Base-by-base conservation (phyloP, 2,888 invertebrate genomes). In the Thysanoteuthis rhombus region DNA sequence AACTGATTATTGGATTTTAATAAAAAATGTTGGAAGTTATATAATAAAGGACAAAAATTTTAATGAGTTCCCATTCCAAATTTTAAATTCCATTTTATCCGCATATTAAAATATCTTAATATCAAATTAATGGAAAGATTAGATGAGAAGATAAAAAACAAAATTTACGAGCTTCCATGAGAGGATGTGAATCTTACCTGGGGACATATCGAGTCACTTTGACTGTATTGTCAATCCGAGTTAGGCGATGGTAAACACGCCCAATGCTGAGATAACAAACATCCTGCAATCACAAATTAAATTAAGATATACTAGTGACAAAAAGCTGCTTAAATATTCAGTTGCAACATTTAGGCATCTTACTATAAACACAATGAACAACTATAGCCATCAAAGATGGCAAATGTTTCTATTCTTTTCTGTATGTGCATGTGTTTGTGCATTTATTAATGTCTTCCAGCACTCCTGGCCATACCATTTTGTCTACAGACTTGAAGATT, bases 131-230 rank as follows among this genome's bases (percentile, higher is more conserved):
- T 42, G 6, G 16, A 42, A n/a, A 75, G 6, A 75, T n/a, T n/a
- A n/a, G n/a, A 75, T 12, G n/a, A 42, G 42, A 10, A 42, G 75
- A 75, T 12, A 16, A 4, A 75, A 75, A 16, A 0, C 12, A 75
- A 36, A 16, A 75, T 36, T 25, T 75, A 19, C 2, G 4, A 36
- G 75, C n/a, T 16, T 1, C 0, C 16, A 10, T 75, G 10, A 75
- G 16, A n/a, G 10, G n/a, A n/a, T n/a, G n/a, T n/a, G 12, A 75
- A 75, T 75, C 75, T 58, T 94, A 96, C 96, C 98, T 98, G n/a
- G 99, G 99, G 96, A 99, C 98, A 97, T 99, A 99, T 96, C 99
- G 98, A 0, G 99, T 99, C 19, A 99, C 99, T 4, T 98, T 98
- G 96, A 99, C 99, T n/a, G 98, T 98, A 94, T 98, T 98, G 39